Percentiles rank a stretch among this genome's conserved stretches.
Evolutionary conservation across 2,888 invertebrate genomes (phyloP).

Genomic region (Hemistola chrysoprasaria): DNA sequence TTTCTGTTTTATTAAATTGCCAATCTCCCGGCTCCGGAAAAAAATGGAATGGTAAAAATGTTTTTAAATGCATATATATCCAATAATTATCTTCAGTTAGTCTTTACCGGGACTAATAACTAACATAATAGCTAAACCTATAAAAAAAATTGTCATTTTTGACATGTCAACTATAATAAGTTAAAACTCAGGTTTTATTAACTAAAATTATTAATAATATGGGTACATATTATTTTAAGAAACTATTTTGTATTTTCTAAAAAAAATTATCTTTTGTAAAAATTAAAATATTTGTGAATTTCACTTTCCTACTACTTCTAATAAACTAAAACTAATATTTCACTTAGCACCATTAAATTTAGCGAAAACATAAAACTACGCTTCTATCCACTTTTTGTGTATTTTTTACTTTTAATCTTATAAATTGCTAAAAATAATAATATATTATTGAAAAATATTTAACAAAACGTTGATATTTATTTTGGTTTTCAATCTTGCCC

Average conservation of each 20-base stretch:
- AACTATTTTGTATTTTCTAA: too few relatives aligned
- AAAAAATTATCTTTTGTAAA: not conserved
- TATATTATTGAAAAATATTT: constrained; percentile 7
- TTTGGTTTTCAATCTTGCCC: constrained; percentile 3
- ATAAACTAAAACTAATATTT: constrained; percentile 34
- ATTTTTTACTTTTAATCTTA: constrained; percentile 2
- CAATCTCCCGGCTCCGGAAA: constrained; percentile 56
- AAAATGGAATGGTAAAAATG: constrained; percentile 50
- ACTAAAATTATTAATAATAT: too few relatives aligned
- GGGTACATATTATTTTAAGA: too few relatives aligned
- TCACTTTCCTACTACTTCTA: constrained; percentile 21
- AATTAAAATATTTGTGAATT: constrained; percentile 19
- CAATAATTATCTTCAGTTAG: constrained; percentile 8
- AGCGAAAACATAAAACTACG: constrained; percentile 17
- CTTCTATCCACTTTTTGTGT: constrained; percentile 6
- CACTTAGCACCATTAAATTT: constrained; percentile 51
- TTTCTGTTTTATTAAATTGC: constrained; percentile 61
- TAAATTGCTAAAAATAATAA: constrained; percentile 3
- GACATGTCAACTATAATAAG: constrained; percentile 7
- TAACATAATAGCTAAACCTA: not conserved
- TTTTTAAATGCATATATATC: constrained; percentile 45
- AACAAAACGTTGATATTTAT: constrained; percentile 15
- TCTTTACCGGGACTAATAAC: constrained; percentile 7
- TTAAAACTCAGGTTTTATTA: too few relatives aligned
- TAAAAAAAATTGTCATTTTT: constrained; percentile 8